Conservation (phyloP, 2,888 invertebrate genomes). For the Eristalinus sepulchralis region DNA sequence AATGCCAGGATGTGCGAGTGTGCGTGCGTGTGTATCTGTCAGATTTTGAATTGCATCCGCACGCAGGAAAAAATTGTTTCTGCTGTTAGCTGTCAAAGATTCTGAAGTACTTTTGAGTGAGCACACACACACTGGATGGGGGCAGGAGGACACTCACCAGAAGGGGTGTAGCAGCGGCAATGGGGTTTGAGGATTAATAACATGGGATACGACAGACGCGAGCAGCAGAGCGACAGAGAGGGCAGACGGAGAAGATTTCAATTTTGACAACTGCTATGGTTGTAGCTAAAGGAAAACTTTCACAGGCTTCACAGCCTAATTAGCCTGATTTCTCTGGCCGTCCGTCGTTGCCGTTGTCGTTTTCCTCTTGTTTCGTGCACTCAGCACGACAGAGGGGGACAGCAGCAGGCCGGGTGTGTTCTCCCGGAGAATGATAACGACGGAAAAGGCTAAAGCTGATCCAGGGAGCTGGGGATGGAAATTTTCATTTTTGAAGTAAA, state of each 20-base stretch:
- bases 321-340: slow-evolving; percentile 59
- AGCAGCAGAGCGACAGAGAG: background rate
- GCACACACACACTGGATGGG: background rate
- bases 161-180: slow-evolving; percentile 23
- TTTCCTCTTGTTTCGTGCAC: slow-evolving; percentile 21
- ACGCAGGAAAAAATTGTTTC: slow-evolving; percentile 52
- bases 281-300: slow-evolving; percentile 39
- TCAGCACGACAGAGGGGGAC: background rate
- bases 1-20: background rate
- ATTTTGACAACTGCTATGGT: slow-evolving; percentile 32
- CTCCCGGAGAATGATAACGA: slow-evolving; percentile 6
- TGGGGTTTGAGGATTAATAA: slow-evolving; percentile 46
- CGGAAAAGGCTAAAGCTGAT: slow-evolving; percentile 20
- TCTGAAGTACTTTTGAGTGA: slow-evolving; percentile 27
- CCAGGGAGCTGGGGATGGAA: slow-evolving; percentile 2
- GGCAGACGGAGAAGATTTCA: slow-evolving; percentile 8
- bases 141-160: slow-evolving; percentile 2
- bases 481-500: slow-evolving; percentile 52
- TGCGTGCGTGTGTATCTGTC: slow-evolving; percentile 15
- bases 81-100: slow-evolving; percentile 62
- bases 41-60: slow-evolving; percentile 58
- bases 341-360: background rate
- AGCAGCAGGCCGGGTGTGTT: background rate
- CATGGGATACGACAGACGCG: background rate
- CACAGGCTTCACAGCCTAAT: slow-evolving; percentile 59